Percentiles rank a stretch among this genome's conserved stretches.
phyloP scores from a whole-genome alignment of 2,113 vertebrate genomes.

The Peromyscus maniculatus region DNA sequence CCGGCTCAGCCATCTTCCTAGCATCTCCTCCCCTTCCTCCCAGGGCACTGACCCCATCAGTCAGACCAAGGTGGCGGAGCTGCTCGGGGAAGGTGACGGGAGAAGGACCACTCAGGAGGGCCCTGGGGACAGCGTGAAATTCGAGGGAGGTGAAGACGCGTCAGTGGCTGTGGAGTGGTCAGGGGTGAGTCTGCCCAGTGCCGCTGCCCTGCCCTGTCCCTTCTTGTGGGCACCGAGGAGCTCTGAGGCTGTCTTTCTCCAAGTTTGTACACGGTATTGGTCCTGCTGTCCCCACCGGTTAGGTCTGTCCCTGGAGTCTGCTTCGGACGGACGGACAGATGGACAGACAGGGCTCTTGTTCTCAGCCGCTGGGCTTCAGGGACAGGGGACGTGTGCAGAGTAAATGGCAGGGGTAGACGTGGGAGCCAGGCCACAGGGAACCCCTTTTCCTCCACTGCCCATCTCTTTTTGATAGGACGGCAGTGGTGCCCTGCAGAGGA shows the following conservation, averaged over 20 bases:
- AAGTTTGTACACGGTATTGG: background rate
- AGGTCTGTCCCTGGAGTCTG: background rate
- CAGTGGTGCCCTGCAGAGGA: constrained; percentile 93
- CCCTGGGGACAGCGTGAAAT: constrained; percentile 93
- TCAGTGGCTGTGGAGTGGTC: constrained; percentile 99
- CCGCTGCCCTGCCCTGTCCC: background rate
- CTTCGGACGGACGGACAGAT: background rate
- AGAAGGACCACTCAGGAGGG: constrained; percentile 91
- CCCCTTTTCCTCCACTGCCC: background rate
- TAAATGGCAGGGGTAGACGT: background rate
- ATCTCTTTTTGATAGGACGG: constrained; percentile 91
- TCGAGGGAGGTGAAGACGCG: constrained; percentile 97
- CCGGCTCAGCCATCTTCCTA: background rate
- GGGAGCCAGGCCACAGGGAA: background rate
- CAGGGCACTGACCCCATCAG: constrained; percentile 97
- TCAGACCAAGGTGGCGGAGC: constrained; percentile 97
- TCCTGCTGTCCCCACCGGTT: background rate
- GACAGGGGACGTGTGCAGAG: background rate
- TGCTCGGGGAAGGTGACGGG: constrained; percentile 95
- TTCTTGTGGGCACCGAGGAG: background rate
- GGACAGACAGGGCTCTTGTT: background rate
- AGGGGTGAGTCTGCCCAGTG: constrained; percentile 95
- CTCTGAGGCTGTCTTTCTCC: background rate
- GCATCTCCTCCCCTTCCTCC: constrained; percentile 29
- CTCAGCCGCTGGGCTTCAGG: constrained; percentile 3